phyloP scores from a whole-genome alignment of 2,888 invertebrate species.

The Drosophila prolongata region DNA sequence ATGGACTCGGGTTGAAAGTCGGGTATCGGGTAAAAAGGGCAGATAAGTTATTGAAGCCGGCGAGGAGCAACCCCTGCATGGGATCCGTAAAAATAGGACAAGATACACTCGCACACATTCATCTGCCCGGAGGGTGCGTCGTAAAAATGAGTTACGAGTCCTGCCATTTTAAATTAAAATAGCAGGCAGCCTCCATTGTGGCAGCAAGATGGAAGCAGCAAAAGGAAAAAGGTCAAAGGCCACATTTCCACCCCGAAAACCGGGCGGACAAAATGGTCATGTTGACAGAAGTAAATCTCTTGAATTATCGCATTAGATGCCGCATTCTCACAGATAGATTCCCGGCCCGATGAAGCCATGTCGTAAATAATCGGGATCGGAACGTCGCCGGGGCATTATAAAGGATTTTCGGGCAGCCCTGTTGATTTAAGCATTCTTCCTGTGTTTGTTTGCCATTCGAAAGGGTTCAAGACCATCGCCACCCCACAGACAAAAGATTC shows the following conservation, averaged over 20 bases:
- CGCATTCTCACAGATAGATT: conserved; percentile 75
- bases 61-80: conserved; percentile 70
- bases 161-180: conserved; percentile 83
- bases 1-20: conserved; percentile 50
- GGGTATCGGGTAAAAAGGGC: conserved; percentile 57
- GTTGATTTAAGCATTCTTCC: conserved; percentile 60
- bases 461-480: conserved; percentile 20
- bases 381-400: conserved; percentile 73
- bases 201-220: conserved; percentile 55
- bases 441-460: conserved; percentile 32
- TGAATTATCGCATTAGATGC: conserved; percentile 82
- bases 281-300: conserved; percentile 84
- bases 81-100: conserved; percentile 77
- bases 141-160: conserved; percentile 83
- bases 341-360: conserved; percentile 77
- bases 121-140: conserved; percentile 66
- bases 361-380: conserved; percentile 72
- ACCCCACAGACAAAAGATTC: background rate
- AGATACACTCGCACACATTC: conserved; percentile 43
- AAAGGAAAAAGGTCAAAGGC: conserved; percentile 73
- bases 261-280: conserved; percentile 76
- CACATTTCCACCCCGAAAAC: conserved; percentile 66
- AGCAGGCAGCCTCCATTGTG: conserved; percentile 63
- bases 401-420: conserved; percentile 72
- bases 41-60: conserved; percentile 77